Conservation (phyloP, 2,113 vertebrate species). For the Syngnathus floridae region DNA sequence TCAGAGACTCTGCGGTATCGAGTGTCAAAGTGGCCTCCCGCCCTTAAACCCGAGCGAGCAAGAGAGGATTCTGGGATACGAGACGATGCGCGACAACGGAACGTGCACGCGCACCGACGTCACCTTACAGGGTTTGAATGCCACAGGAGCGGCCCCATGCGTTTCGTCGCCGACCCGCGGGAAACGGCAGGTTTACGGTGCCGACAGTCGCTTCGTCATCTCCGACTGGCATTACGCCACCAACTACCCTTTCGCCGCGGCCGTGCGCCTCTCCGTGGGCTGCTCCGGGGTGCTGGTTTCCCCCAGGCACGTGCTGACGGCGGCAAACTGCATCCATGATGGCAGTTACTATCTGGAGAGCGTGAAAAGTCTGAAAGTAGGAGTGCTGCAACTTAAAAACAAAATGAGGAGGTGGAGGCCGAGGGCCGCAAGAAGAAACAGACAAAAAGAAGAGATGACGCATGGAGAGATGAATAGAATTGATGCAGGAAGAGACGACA, state of each 20-base stretch:
- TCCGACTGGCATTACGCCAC: slow-evolving; percentile 77
- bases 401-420: slow-evolving; percentile 48
- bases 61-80: slow-evolving; percentile 82
- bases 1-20: slow-evolving; percentile 76
- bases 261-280: slow-evolving; percentile 84
- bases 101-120: slow-evolving; percentile 79
- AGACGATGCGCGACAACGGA: slow-evolving; percentile 84
- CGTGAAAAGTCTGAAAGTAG: slow-evolving; percentile 75
- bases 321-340: slow-evolving; percentile 86
- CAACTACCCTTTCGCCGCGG: slow-evolving; percentile 82
- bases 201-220: slow-evolving; percentile 87
- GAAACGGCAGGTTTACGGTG: slow-evolving; percentile 82
- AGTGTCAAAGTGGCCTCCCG: slow-evolving; percentile 75
- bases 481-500: neutral
- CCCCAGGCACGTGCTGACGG: slow-evolving; percentile 81
- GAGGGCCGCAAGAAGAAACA: slow-evolving; percentile 14
- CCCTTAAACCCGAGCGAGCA: slow-evolving; percentile 68
- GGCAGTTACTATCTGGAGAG: slow-evolving; percentile 78
- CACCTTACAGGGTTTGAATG: slow-evolving; percentile 52
- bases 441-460: neutral
- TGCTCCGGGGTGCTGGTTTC: slow-evolving; percentile 87
- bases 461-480: slow-evolving; percentile 26
- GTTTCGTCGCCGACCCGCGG: slow-evolving; percentile 39
- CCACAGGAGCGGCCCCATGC: neutral
- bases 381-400: slow-evolving; percentile 74